Base-by-base conservation (phyloP, 2,113 vertebrate species). In the Orcinus orca region DNA sequence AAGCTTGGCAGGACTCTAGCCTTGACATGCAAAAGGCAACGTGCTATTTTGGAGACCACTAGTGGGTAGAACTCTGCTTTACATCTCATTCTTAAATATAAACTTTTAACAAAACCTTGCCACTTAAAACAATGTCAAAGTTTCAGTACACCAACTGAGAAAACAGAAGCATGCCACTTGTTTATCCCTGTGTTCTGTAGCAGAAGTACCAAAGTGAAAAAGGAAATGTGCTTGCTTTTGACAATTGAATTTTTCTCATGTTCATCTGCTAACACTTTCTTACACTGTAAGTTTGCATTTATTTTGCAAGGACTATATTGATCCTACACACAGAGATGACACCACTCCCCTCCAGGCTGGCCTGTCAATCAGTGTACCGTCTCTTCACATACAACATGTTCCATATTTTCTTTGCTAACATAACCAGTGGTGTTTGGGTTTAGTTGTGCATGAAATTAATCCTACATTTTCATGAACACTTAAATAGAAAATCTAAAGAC, bases 351-450 rank as follows among this genome's bases (percentile, higher is more conserved):
- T 98, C 96, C 98, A 98, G 98, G 98, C 98, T 98, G 98, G 97
- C 95, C 98, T 98, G 98, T 98, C 93, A 97, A 97, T 38, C 94
- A 98, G 95, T 14, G 20, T 60, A 87, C 91, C 94, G 89, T 98
- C 97, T 97, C 97, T 97, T 98, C 97, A 97, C 98, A 97, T 97
- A 98, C 98, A 98, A 73, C 98, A 97, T 96, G 96, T 96, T 96
- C 97, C 98, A 98, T 96, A 98, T 98, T 98, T 98, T 87, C 89
- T 97, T 98, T 98, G 98, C 98, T 98, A 98, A 98, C 98, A 93
- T 73, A 98, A 97, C 97, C 98, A 98, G 98, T 92, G 98, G 97
- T 98, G 98, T 98, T 98, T 96, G 97, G 98, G 98, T 98, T 98
- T 93, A 38, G 41, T 74, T 96, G 77, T 96, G 94, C 86, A 73